Conservation (phyloP, 2,888 invertebrate species). For the Athalia cordata region DNA sequence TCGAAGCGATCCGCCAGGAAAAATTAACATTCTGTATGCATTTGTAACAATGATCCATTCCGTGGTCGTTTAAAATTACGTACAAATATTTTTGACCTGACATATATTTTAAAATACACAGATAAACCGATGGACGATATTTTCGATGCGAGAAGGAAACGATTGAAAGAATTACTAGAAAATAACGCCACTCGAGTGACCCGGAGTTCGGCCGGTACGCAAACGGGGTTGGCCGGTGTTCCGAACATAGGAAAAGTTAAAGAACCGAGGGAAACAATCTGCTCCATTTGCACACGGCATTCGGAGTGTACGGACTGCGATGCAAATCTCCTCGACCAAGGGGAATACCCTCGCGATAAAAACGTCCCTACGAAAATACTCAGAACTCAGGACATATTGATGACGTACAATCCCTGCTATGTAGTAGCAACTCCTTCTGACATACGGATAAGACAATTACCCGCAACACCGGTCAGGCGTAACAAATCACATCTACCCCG, state of each 20-base stretch:
- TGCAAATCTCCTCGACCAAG: slow-evolving; percentile 3
- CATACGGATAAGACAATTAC: slow-evolving; percentile 3
- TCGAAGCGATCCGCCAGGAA: slow-evolving; percentile 50
- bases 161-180: slow-evolving; percentile 50
- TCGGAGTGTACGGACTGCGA: slow-evolving; percentile 54
- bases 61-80: neutral
- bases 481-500: too few relatives aligned
- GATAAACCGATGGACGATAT: slow-evolving; percentile 52
- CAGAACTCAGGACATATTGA: slow-evolving; percentile 58
- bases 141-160: slow-evolving; percentile 52
- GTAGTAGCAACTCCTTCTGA: slow-evolving; percentile 49
- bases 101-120: slow-evolving; percentile 30
- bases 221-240: slow-evolving; percentile 57
- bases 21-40: neutral
- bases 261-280: slow-evolving; percentile 49
- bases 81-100: neutral
- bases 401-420: slow-evolving; percentile 58
- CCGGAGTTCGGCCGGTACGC: slow-evolving; percentile 49
- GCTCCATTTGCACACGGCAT: slow-evolving; percentile 52
- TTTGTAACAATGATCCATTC: too few relatives aligned
- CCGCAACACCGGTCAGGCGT: neutral
- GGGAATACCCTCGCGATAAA: neutral
- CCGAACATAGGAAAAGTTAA: slow-evolving; percentile 52
- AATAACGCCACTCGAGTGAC: slow-evolving; percentile 48
- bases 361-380: slow-evolving; percentile 46